Evolutionary conservation across 2,888 invertebrate species (phyloP), one percentile per base, ranked within the genome.

Genomic region (Tetheella fluctuosa): DNA sequence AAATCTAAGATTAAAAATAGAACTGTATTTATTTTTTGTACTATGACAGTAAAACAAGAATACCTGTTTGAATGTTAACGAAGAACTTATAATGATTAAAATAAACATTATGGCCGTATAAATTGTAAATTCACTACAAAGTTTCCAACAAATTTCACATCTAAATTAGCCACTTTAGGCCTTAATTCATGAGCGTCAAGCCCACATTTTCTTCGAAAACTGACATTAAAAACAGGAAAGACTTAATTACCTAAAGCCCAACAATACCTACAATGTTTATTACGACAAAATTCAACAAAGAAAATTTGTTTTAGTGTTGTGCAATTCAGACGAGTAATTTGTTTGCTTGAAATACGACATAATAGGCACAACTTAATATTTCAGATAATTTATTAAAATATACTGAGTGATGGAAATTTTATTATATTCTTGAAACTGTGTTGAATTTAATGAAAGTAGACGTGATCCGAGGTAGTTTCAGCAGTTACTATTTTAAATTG

Each of bases 241-340:
- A 64, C 58, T 65, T 67, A 65, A 74, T 73, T 66, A 65, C 60
- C 59, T 62, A 69, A 64, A 55, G 55, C 62, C 1, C 6, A 73
- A 71, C 64, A 71, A 73, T 63, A 65, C 58, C 60, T 61, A 64
- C 17, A 64, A 65, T 13, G 34, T 34, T 30, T 30, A 30, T 30
- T 54, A 23, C 30, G 56, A 34, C 17, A 30, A 34, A 15, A 54
- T n/a, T 54, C 54, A 34, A 54, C 54, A 34, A 55, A 20, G 54
- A 57, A 62, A 64, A 59, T 4, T 34, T 59, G 58, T 57, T 56
- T 60, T 61, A 28, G 55, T 56, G 39, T 4, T 17, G 15, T 55
- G 20, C 58, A 60, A 56, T 56, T 5, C 17, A 30, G 54, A 17
- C 30, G 17, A 10, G 17, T 23, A 25, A 54, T 17, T 54, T 54